Conservation (phyloP, 2,888 invertebrate genomes). For the Ophion slaviceki region DNA sequence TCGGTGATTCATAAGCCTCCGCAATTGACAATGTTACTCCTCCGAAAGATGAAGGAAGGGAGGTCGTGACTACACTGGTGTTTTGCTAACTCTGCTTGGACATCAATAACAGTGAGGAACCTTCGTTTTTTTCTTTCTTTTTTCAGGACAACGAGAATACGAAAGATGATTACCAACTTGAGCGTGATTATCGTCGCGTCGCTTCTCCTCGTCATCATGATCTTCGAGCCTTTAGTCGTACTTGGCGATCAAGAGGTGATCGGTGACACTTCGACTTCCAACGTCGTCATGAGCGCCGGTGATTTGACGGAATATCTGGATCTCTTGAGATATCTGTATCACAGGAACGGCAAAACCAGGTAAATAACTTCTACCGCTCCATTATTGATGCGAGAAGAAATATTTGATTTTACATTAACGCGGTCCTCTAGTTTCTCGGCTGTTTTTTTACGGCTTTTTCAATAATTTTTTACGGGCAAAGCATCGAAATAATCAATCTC, state of each 20-base stretch:
- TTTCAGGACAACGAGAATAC: background rate
- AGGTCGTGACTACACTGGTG: too few relatives aligned
- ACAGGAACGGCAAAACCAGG: conserved; percentile 85
- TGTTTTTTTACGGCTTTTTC: too few relatives aligned
- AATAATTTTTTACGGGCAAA: too few relatives aligned
- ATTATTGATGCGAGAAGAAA: background rate
- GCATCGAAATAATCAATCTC: too few relatives aligned
- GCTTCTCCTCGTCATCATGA: conserved; percentile 27
- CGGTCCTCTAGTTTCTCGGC: too few relatives aligned
- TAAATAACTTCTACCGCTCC: conserved; percentile 68
- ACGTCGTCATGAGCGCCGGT: conserved; percentile 83
- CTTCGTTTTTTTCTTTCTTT: background rate
- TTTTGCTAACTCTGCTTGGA: background rate
- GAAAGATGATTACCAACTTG: conserved; percentile 31
- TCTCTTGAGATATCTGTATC: conserved; percentile 85
- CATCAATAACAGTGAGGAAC: too few relatives aligned
- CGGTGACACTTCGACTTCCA: conserved; percentile 81
- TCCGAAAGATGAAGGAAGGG: too few relatives aligned
- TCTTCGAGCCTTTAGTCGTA: conserved; percentile 56
- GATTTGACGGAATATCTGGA: conserved; percentile 84
- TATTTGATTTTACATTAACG: too few relatives aligned
- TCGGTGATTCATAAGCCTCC: too few relatives aligned
- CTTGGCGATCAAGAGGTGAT: conserved; percentile 72
- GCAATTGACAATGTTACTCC: too few relatives aligned
- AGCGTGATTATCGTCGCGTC: conserved; percentile 27